Conservation (phyloP, 2,888 invertebrate species). For the Macrophya annulata region DNA sequence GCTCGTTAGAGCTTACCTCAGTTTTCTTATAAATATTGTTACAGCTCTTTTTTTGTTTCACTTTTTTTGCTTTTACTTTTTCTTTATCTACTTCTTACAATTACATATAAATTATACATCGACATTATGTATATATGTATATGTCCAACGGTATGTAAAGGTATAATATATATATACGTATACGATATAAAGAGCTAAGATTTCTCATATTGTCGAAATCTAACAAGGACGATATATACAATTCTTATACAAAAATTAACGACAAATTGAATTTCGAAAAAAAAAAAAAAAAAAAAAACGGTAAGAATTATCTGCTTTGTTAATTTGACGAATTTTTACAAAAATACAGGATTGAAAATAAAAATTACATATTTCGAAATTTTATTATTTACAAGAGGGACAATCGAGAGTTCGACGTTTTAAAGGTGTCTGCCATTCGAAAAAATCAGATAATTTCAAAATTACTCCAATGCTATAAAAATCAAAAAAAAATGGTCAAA, state of each 20-base stretch:
- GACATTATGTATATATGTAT: neutral
- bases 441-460: neutral
- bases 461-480: neutral
- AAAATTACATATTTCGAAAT: neutral
- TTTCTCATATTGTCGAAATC: neutral
- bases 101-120: neutral
- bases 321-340: too few species aligned
- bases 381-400: neutral
- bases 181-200: neutral
- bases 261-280: neutral
- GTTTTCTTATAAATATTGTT: constrained; percentile 19
- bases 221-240: neutral
- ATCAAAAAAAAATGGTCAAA: neutral
- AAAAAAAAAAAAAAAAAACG: too few species aligned
- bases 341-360: too few species aligned
- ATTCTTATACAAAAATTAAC: neutral
- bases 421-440: neutral
- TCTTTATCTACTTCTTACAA: neutral
- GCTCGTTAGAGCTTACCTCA: constrained; percentile 18
- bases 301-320: too few species aligned
- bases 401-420: neutral
- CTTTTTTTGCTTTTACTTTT: neutral
- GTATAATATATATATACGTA: too few species aligned
- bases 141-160: too few species aligned
- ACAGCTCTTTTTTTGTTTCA: neutral